phyloP scores from a whole-genome alignment of 2,888 invertebrate species.

The Calameuta idolon region DNA sequence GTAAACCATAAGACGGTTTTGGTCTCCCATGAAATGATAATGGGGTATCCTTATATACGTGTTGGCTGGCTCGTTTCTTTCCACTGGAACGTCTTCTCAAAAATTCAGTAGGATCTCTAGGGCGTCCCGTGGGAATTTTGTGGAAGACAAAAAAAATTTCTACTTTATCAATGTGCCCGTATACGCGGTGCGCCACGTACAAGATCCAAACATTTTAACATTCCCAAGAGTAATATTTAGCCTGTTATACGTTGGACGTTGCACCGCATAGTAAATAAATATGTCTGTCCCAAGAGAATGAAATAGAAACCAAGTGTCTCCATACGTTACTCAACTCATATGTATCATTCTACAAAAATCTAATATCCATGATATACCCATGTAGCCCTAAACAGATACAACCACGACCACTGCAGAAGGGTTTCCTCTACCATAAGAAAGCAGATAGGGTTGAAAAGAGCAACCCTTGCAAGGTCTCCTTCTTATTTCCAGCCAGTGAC shows the following conservation, averaged over 20 bases:
- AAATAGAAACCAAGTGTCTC: neutral
- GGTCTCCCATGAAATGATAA: neutral
- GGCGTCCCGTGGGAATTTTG: neutral
- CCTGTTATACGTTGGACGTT: neutral
- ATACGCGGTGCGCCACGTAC: neutral
- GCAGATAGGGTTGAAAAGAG: neutral
- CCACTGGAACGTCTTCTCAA: neutral
- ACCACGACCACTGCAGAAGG: neutral
- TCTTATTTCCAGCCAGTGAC: neutral
- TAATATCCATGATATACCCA: neutral
- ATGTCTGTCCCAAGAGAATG: neutral
- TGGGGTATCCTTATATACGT: neutral
- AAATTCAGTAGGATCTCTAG: neutral
- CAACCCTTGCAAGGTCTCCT: neutral
- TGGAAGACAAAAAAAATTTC: neutral
- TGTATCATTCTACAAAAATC: neutral
- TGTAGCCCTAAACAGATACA: neutral
- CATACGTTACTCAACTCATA: neutral
- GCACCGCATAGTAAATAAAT: neutral
- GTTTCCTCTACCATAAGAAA: neutral
- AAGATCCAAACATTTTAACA: neutral
- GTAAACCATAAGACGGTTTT: neutral
- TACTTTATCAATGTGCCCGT: neutral
- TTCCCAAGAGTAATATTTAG: neutral
- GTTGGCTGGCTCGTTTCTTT: neutral